phyloP scores from a whole-genome alignment of 2,888 invertebrate genomes.

The Pegoplata infirma region DNA sequence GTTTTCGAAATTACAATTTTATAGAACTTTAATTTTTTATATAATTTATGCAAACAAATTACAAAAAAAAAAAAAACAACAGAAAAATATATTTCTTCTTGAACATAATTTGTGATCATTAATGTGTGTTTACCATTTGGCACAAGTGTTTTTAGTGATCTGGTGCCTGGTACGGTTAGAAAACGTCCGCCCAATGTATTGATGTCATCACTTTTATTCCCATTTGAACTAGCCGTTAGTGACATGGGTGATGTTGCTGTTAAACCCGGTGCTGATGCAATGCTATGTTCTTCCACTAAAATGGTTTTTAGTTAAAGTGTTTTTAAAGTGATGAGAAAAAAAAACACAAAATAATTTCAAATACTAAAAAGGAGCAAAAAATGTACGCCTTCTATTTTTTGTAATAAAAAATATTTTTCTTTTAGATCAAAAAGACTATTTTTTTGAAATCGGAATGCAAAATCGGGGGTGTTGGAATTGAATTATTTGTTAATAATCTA shows the following conservation, averaged over 20 bases:
- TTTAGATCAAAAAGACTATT: too few relatives aligned
- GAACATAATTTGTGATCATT: too few relatives aligned
- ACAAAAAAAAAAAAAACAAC: conserved; percentile 17
- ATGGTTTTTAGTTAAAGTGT: conserved; percentile 61
- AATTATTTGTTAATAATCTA: too few relatives aligned
- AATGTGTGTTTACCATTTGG: conserved; percentile 64
- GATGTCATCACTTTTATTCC: conserved; percentile 71
- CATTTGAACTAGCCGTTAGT: conserved; percentile 71
- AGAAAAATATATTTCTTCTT: too few relatives aligned
- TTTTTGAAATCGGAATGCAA: too few relatives aligned
- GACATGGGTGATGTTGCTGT: conserved; percentile 70
- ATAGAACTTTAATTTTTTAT: background rate
- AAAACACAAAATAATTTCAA: too few relatives aligned
- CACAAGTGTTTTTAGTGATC: conserved; percentile 65
- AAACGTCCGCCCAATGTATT: conserved; percentile 71
- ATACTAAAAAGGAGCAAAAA: too few relatives aligned
- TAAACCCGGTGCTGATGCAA: conserved; percentile 69
- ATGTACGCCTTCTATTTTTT: too few relatives aligned
- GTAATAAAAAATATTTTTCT: too few relatives aligned
- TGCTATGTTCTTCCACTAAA: conserved; percentile 77
- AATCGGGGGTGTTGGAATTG: too few relatives aligned
- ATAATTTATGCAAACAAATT: conserved; percentile 24
- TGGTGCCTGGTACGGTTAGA: conserved; percentile 75
- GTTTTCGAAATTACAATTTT: conserved; percentile 4
- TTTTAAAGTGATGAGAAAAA: background rate